These are phyloP conservation scores for Athripsodes cinereus DNA, from an alignment of 2,888 invertebrate genomes.

Conservation along the genomic window DNA sequence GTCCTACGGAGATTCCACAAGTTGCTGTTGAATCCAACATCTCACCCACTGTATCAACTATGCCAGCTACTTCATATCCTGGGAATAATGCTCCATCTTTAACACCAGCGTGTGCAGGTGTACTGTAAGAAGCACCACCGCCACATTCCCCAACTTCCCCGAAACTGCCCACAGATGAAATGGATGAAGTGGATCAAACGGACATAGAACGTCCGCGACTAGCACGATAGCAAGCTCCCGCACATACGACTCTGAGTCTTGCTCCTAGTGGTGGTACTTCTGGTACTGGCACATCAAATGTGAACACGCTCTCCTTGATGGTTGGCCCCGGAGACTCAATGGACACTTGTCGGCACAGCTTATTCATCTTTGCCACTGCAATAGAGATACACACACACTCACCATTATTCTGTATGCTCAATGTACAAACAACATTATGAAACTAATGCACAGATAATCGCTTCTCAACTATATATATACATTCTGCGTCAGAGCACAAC, in stretches of 20 bases:
- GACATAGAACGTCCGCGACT: slow-evolving; percentile 65
- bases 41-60: slow-evolving; percentile 71
- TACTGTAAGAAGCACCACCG: slow-evolving; percentile 40
- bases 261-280: slow-evolving; percentile 80
- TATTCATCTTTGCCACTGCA: slow-evolving; percentile 56
- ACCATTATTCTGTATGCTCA: neutral
- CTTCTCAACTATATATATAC: too few relatives aligned
- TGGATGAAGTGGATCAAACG: slow-evolving; percentile 64
- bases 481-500: too few relatives aligned
- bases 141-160: slow-evolving; percentile 44
- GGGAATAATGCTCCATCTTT: slow-evolving; percentile 82
- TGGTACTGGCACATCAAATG: slow-evolving; percentile 81
- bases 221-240: slow-evolving; percentile 74
- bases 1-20: slow-evolving; percentile 60
- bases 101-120: slow-evolving; percentile 67
- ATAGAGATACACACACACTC: neutral
- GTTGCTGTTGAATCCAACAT: slow-evolving; percentile 47
- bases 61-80: slow-evolving; percentile 75
- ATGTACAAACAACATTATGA: too few relatives aligned
- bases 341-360: slow-evolving; percentile 79
- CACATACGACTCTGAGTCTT: slow-evolving; percentile 77
- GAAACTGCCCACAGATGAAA: slow-evolving; percentile 53
- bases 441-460: too few relatives aligned
- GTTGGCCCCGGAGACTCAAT: slow-evolving; percentile 77
- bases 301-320: slow-evolving; percentile 76